A percentile compares a stretch with the other conserved stretches of the same genome.
Evolutionary conservation across 2,888 invertebrate genomes (phyloP).

Genomic region (Chrysodeixis includens): DNA sequence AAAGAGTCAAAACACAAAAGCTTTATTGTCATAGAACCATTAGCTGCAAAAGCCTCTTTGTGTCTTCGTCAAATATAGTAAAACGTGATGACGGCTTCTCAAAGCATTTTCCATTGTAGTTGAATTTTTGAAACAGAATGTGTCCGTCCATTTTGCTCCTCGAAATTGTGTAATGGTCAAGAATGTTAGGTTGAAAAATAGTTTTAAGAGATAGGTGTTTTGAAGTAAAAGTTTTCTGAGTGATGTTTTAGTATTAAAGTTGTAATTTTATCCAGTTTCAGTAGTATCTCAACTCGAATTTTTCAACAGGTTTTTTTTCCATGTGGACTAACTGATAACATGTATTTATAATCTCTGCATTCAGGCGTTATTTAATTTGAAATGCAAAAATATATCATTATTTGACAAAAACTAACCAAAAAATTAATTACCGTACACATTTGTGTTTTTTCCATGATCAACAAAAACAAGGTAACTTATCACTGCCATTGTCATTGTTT

Average conservation of each 20-base stretch:
- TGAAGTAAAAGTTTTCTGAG: too few relatives aligned
- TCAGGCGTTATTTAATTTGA: too few relatives aligned
- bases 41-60: conserved; percentile 8
- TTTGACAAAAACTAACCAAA: too few relatives aligned
- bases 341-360: too few relatives aligned
- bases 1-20: background rate
- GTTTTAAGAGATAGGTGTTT: background rate
- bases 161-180: background rate
- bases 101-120: background rate
- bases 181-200: background rate
- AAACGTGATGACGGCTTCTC: background rate
- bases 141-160: background rate
- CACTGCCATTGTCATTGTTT: background rate
- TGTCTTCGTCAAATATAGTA: conserved; percentile 1
- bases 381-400: too few relatives aligned
- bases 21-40: conserved; percentile 9
- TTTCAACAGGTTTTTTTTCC: too few relatives aligned
- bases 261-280: too few relatives aligned
- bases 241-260: background rate
- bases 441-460: too few relatives aligned
- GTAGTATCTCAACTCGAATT: too few relatives aligned
- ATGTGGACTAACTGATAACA: too few relatives aligned
- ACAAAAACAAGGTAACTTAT: too few relatives aligned
- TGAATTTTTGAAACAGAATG: conserved; percentile 1
- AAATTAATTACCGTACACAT: too few relatives aligned